phyloP scores from a whole-genome alignment of 2,113 vertebrate genomes.

The Chionis minor region DNA sequence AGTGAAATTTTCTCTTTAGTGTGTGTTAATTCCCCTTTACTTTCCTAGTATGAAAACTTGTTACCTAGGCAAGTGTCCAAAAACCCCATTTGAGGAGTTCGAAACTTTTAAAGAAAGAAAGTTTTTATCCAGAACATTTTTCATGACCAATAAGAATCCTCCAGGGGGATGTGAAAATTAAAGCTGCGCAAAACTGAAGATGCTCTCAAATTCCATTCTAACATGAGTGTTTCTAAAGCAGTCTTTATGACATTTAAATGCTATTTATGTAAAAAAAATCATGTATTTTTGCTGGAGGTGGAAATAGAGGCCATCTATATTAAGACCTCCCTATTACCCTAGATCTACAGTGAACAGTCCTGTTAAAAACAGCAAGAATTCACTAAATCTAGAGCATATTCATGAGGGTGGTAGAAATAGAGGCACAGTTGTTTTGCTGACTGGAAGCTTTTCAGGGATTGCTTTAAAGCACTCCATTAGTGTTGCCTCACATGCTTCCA shows the following conservation, averaged over 20 bases:
- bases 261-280: background rate
- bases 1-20: background rate
- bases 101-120: background rate
- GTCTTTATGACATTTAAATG: background rate
- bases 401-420: background rate
- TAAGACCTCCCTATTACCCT: background rate
- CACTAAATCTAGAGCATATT: background rate
- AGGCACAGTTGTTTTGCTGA: background rate
- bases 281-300: background rate
- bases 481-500: background rate
- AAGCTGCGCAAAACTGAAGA: background rate
- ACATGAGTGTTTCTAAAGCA: background rate
- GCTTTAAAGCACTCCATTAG: background rate
- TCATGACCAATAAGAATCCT: background rate
- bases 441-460: background rate
- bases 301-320: background rate
- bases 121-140: background rate
- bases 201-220: background rate
- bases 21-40: background rate
- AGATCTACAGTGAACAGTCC: background rate
- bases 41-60: background rate
- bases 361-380: conserved; percentile 21
- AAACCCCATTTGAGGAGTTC: background rate
- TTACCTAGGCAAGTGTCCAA: background rate
- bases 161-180: background rate